Evolutionary conservation across 2,888 invertebrate genomes (phyloP), one percentile per base, ranked within the genome.

Genomic region (Hypselothyrea guttata): DNA sequence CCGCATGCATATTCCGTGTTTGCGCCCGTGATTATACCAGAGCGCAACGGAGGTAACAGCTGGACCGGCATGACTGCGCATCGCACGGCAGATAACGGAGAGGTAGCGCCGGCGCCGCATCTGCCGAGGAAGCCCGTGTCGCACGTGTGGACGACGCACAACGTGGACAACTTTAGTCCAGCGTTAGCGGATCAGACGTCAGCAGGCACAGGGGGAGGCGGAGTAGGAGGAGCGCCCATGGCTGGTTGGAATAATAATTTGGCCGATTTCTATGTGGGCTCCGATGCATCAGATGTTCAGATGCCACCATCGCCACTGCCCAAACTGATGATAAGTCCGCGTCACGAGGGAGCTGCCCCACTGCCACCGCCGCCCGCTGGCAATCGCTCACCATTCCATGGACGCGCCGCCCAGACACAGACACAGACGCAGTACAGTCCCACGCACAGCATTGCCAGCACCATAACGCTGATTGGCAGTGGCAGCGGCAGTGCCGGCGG

Each of bases 21-120:
- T 64, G 89, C 88, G 13, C 88, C 88, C 49, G 88, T 90, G n/a
- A 86, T 88, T 16, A 86, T 89, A 77, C 89, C 89, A 28, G 89
- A 88, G 38, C 82, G 88, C 35, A 88, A 83, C 52, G 81, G 84
- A n/a, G 79, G 84, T 33, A 59, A 40, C 54, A 69, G 61, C 35
- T 78, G 78, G 78, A 70, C 58, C 57, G 71, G 86, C 41, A 67
- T 72, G 13, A 48, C 77, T 0, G 13, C 66, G 22, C 75, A 73
- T 18, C 69, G 66, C 16, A 33, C 62, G 18, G 12, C 54, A 22
- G 77, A 73, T 46, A 83, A 82, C 59, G 87, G 71, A 12, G 83
- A 75, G 34, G 48, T 62, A 18, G 64, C 51, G 46, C 60, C 83
- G 47, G 82, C 77, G 45, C 85, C 85, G 18, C 84, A 87, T 69